Base-by-base conservation (phyloP, 2,113 vertebrate species). In the Pelvicachromis taeniatus region DNA sequence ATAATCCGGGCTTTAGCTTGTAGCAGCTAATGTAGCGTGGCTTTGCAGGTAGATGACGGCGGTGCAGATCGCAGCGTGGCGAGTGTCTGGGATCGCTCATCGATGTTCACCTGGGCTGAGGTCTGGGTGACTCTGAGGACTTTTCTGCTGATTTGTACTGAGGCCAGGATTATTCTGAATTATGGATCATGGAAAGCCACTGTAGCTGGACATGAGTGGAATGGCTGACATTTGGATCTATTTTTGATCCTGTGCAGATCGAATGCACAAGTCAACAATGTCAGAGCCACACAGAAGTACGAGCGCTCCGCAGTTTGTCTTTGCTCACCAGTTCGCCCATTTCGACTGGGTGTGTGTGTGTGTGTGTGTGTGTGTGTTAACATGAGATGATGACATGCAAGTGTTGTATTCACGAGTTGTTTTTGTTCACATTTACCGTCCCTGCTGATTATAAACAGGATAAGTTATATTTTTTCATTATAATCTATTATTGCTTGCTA, bases 51-150 rank as follows among this genome's bases (percentile, higher is more conserved):
- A 4, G 5, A 70, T 9, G 65, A 0, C 26, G 35, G 1, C 21
- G 33, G 0, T 0, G 54, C 0, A 0, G 63, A 68, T 23, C 16
- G 35, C 38, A 40, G 61, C 4, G 40, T 1, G 0, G n/a, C 63
- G 23, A 0, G n/a, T 42, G 0, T 68, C 35, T 9, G 42, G 35
- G 40, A 52, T 19, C 4, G 23, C 38, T 1, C 38, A 9, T 1
- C 13, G 14, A 21, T 2, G n/a, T 4, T 68, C 38, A 45, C 21
- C 21, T 12, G 17, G 0, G 2, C 17, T 63, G 59, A 63, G 31
- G 12, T 63, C 17, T 45, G 13, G 65, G 65, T 0, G 21, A 70
- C 65, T 70, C 17, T 70, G 40, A 26, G 13, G 5, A 14, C 1
- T 2, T 61, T 11, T 61, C 31, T 35, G 31, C n/a, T 17, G 31